phyloP scores from a whole-genome alignment of 37 sponge, comb jelly and placozoan genomes.

The Aplysina aerophoba region DNA sequence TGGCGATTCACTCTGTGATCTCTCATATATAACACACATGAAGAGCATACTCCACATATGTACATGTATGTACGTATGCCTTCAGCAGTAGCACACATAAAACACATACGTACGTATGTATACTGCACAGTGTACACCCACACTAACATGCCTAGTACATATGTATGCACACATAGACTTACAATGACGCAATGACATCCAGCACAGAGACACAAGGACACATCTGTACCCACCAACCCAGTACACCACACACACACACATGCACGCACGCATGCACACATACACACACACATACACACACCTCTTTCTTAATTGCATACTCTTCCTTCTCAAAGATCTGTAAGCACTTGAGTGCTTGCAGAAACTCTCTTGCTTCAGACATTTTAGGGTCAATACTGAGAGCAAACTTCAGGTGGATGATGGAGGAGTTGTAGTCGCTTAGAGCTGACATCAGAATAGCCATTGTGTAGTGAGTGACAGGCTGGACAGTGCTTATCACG shows the following conservation, averaged over 20 bases:
- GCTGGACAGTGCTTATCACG: background rate
- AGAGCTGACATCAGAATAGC: slow-evolving; percentile 2
- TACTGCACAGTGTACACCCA: background rate
- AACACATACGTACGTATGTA: no score
- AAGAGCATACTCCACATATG: no score
- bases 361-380: slow-evolving; percentile 7
- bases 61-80: background rate
- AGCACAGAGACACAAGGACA: background rate
- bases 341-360: slow-evolving; percentile 18
- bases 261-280: background rate
- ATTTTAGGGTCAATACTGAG: background rate
- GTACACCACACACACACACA: background rate
- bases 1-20: background rate
- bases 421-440: background rate
- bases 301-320: background rate
- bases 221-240: background rate
- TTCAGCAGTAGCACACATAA: background rate
- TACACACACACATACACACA: background rate
- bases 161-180: background rate
- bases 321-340: background rate
- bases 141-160: background rate
- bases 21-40: no score
- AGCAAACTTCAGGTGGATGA: slow-evolving; percentile 18
- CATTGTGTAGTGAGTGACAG: slow-evolving; percentile 27
- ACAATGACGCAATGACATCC: background rate